Base-by-base conservation (phyloP, 1,140 invertebrate genomes). In the Camponotus vicinus region DNA sequence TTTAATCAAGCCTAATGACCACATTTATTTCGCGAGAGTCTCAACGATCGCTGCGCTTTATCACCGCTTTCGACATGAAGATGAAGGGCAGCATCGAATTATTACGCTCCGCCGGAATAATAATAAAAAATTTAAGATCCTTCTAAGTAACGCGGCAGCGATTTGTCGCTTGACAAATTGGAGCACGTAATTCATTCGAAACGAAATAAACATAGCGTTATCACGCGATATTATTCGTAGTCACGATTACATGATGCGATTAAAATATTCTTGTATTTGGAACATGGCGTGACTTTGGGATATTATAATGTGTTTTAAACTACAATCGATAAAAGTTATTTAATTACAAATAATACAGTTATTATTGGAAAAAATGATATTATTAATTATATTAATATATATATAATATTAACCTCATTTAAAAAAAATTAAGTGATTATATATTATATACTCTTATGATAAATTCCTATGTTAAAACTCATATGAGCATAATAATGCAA, bases 1-100 rank as follows among this genome's bases (percentile, higher is more conserved):
- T 92, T 92, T 92, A 90, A 92, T 92, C 90, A 92, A 89, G 88
- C 79, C 86, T 89, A 91, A 92, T 88, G 88, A 87, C 66, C 79
- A 67, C 86, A 57, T 86, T 86, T 85, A 86, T 90, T 88, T 73
- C 73, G 49, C 71, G 27, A 40, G 21, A 63, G 32, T 32, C 76
- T 78, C 80, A 77, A 78, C 85, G 52, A 40, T 18, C 52, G 57
- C 70, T 84, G 37, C 59, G 64, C 40, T 83, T 89, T 83, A 86
- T 83, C 84, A 61, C 71, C 45, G 69, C 18, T 66, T 86, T 86
- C 57, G 77, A 89, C 83, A 64, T 42, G 76, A 76, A 63, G 61
- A 89, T 89, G 71, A 55, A 67, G 8, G 52, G 82, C 76, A 55
- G 78, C 86, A 77, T 87, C 80, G 84, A 91, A 89, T 89, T 89